Conservation (phyloP, 1,140 invertebrate genomes). For the Ruditapes philippinarum region DNA sequence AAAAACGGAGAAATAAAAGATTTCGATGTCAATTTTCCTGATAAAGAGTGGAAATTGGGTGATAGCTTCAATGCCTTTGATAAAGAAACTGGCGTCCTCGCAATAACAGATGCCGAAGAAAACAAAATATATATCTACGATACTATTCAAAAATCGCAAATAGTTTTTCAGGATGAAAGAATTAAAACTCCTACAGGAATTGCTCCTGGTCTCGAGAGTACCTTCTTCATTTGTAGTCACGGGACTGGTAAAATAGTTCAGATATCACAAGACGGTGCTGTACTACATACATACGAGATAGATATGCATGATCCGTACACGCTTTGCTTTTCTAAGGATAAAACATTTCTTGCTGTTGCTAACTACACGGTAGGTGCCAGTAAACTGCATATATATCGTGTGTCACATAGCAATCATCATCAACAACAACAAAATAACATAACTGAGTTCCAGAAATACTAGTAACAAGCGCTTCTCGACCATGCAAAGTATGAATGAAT, state of each 20-base stretch:
- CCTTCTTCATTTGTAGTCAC: slow-evolving; percentile 1
- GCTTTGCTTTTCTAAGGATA: background rate
- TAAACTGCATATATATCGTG: too few relatives aligned
- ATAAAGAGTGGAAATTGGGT: background rate
- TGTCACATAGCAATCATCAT: too few relatives aligned
- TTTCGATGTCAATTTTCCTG: background rate
- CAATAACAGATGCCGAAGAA: background rate
- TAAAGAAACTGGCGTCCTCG: background rate
- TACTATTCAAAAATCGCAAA: background rate
- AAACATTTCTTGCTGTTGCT: too few relatives aligned
- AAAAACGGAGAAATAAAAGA: background rate
- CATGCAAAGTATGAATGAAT: too few relatives aligned
- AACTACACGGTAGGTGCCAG: too few relatives aligned
- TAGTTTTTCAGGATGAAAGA: background rate
- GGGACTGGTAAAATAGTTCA: background rate
- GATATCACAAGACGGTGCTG: background rate
- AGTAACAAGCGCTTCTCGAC: too few relatives aligned
- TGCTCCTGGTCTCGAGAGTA: background rate
- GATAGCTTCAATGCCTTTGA: background rate
- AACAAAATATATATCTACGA: slow-evolving; percentile 15
- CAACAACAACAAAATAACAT: too few relatives aligned
- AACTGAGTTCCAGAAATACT: too few relatives aligned
- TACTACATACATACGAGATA: background rate
- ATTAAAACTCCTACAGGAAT: background rate
- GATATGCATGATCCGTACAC: background rate